Percentiles rank a stretch among this genome's conserved stretches.
phyloP scores from a whole-genome alignment of 2,113 vertebrate species.

The Lophura nycthemera region DNA sequence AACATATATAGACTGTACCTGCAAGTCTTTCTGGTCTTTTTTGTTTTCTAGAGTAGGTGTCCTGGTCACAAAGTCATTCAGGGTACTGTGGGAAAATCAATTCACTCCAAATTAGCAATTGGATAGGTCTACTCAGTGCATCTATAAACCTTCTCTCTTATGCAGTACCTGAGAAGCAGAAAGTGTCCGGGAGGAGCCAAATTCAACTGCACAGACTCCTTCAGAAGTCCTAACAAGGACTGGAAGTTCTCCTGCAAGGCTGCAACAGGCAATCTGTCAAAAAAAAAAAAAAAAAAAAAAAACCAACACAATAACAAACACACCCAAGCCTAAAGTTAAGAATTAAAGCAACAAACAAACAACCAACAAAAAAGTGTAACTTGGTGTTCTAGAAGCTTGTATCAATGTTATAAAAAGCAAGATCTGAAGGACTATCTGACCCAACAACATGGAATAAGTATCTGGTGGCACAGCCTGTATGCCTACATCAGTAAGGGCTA shows the following conservation, averaged over 20 bases:
- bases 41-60: slow-evolving; percentile 92
- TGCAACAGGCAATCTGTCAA: slow-evolving; percentile 81
- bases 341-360: neutral
- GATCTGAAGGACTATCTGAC: neutral
- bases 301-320: neutral
- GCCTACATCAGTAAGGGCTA: neutral
- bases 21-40: slow-evolving; percentile 92
- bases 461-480: neutral
- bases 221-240: slow-evolving; percentile 86
- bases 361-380: neutral
- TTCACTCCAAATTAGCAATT: neutral
- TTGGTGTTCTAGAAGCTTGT: neutral
- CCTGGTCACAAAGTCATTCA: slow-evolving; percentile 93
- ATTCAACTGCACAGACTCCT: slow-evolving; percentile 92
- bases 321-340: neutral
- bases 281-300: neutral
- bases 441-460: neutral
- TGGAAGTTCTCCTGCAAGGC: slow-evolving; percentile 89
- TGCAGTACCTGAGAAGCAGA: slow-evolving; percentile 88
- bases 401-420: neutral
- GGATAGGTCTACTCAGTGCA: neutral
- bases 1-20: slow-evolving; percentile 78
- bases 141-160: neutral
- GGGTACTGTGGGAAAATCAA: slow-evolving; percentile 80
- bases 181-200: slow-evolving; percentile 93